Conservation (phyloP, 1,140 invertebrate genomes). For the Megalopta genalis region DNA sequence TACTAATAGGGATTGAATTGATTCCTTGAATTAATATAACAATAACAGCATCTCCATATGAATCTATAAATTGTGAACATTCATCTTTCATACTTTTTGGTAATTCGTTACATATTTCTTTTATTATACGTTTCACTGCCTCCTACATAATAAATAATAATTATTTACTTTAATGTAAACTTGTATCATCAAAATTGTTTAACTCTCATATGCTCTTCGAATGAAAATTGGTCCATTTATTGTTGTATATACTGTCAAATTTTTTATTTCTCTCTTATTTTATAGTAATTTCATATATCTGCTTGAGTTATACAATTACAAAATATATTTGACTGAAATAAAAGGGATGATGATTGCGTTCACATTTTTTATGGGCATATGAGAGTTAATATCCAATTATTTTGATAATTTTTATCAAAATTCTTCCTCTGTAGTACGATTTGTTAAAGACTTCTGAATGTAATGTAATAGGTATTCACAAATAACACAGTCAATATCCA, state of each 20-base stretch:
- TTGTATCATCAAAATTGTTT: too few species aligned
- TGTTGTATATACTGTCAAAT: too few species aligned
- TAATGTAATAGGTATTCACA: slow-evolving; percentile 92
- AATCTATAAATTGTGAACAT: slow-evolving; percentile 90
- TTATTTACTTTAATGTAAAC: neutral
- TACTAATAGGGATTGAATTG: slow-evolving; percentile 86
- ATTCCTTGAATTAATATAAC: slow-evolving; percentile 89
- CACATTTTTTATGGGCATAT: too few species aligned
- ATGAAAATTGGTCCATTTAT: too few species aligned
- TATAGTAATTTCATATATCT: too few species aligned
- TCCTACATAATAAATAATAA: slow-evolving; percentile 76
- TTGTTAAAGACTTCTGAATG: slow-evolving; percentile 86
- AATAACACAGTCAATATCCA: slow-evolving; percentile 89
- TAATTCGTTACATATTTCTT: slow-evolving; percentile 85
- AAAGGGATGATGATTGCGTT: too few species aligned
- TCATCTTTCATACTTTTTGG: slow-evolving; percentile 83
- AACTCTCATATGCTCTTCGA: too few species aligned
- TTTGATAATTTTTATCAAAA: slow-evolving; percentile 69
- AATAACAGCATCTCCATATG: slow-evolving; percentile 88
- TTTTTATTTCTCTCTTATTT: too few species aligned
- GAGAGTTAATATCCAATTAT: too few species aligned
- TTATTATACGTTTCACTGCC: slow-evolving; percentile 84
- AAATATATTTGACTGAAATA: too few species aligned
- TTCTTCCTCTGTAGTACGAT: slow-evolving; percentile 85
- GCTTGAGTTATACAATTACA: too few species aligned